A percentile compares a stretch with the other conserved stretches of the same genome.
Evolutionary conservation across 2,888 invertebrate genomes (phyloP).

Genomic region (Pristionchus maxplancki): DNA sequence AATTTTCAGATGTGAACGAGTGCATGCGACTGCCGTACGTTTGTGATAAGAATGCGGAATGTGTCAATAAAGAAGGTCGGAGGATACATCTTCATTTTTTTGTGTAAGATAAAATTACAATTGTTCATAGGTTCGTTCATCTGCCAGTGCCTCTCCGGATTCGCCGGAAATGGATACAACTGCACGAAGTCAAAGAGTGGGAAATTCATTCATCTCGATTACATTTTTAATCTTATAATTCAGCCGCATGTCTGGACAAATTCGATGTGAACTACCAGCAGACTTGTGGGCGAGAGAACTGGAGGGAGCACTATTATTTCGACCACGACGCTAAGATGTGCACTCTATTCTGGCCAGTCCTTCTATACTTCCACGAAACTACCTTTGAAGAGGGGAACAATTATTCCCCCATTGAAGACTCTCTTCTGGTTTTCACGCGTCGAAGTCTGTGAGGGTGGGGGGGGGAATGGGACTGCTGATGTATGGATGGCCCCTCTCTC

Average conservation of each 20-base stretch:
- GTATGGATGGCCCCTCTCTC: background rate
- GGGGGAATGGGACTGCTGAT: background rate
- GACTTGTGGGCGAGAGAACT: conserved; percentile 69
- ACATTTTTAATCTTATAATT: conserved; percentile 1
- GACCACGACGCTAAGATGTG: conserved; percentile 69
- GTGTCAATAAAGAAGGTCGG: conserved; percentile 68
- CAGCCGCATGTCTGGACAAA: conserved; percentile 73
- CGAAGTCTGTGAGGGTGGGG: conserved; percentile 39
- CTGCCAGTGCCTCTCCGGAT: conserved; percentile 71
- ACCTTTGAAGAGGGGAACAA: background rate
- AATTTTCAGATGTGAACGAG: conserved; percentile 75
- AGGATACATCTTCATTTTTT: background rate
- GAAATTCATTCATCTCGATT: background rate
- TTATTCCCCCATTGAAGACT: background rate
- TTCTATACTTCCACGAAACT: background rate
- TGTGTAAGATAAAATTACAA: background rate
- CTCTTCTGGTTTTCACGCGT: background rate
- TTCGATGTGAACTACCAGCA: conserved; percentile 70
- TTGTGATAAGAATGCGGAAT: conserved; percentile 73
- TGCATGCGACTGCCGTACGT: conserved; percentile 65
- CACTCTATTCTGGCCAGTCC: conserved; percentile 49
- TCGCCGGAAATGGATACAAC: conserved; percentile 74
- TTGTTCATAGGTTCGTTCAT: conserved; percentile 61
- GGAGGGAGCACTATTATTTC: conserved; percentile 71
- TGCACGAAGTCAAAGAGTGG: conserved; percentile 71